Conservation (phyloP, 2,113 vertebrate genomes). For the Serilophus lunatus region DNA sequence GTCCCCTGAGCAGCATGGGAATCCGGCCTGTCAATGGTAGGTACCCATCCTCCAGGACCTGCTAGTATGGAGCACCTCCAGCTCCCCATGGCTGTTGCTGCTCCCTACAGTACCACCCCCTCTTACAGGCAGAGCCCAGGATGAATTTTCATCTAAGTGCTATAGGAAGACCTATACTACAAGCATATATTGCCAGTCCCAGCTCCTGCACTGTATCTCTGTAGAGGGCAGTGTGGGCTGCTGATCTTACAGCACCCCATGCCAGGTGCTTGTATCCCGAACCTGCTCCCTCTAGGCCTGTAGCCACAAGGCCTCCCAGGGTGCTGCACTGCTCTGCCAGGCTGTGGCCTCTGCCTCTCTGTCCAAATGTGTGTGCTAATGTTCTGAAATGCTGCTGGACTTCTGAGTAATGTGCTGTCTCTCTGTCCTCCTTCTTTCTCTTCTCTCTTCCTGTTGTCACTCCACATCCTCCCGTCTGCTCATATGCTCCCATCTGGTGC, state of each 20-base stretch:
- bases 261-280: not conserved
- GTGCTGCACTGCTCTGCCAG: not conserved
- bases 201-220: not conserved
- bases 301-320: not conserved
- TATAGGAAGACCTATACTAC: not conserved
- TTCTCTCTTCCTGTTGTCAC: not conserved
- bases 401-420: conserved; percentile 16
- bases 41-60: not conserved
- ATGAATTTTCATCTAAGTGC: not conserved
- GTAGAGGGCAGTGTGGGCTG: not conserved
- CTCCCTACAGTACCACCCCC: not conserved
- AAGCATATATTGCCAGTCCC: not conserved
- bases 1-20: conserved; percentile 41
- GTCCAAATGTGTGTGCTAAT: not conserved
- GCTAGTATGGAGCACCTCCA: not conserved
- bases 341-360: not conserved
- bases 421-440: not conserved
- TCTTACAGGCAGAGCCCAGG: not conserved
- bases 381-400: not conserved
- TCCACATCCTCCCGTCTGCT: not conserved
- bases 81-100: not conserved
- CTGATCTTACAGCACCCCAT: not conserved
- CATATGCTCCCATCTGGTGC: not conserved
- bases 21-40: conserved; percentile 83
- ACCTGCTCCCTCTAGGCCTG: not conserved